Percentiles rank a stretch among this genome's conserved stretches.
These are phyloP conservation scores for Eristalis pertinax DNA, from an alignment of 2,888 invertebrate species.

Conservation along the genomic window DNA sequence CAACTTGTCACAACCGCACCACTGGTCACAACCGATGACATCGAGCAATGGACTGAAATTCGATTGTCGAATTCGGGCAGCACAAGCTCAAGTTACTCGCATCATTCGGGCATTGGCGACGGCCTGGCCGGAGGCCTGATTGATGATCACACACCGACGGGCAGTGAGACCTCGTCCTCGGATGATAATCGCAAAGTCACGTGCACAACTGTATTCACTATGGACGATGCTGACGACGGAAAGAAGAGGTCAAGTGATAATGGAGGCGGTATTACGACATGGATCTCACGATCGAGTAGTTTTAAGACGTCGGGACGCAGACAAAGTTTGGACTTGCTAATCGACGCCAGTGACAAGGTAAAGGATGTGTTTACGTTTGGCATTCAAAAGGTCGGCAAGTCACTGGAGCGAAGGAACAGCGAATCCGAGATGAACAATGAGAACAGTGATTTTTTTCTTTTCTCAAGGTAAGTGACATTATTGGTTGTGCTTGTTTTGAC, in stretches of 20 bases:
- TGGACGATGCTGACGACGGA: conserved; percentile 78
- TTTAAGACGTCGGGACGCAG: conserved; percentile 82
- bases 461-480: conserved; percentile 80
- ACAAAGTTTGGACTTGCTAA: conserved; percentile 89
- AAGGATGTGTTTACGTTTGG: conserved; percentile 91
- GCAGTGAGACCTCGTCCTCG: conserved; percentile 78
- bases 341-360: conserved; percentile 90
- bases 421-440: conserved; percentile 84
- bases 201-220: conserved; percentile 80
- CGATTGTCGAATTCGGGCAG: conserved; percentile 81
- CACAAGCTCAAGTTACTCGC: conserved; percentile 81
- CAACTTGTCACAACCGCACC: conserved; percentile 56
- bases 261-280: conserved; percentile 73
- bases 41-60: conserved; percentile 81
- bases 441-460: conserved; percentile 80
- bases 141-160: conserved; percentile 79
- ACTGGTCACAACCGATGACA: conserved; percentile 76
- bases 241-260: conserved; percentile 82
- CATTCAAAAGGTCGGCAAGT: conserved; percentile 87
- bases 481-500: too few species aligned
- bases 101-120: conserved; percentile 76
- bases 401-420: conserved; percentile 87
- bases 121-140: conserved; percentile 73
- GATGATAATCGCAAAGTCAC: conserved; percentile 80
- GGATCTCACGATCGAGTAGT: conserved; percentile 80